Evolutionary conservation across 2,888 invertebrate species (phyloP), one percentile per base, ranked within the genome.

Genomic region (Phalera bucephala): DNA sequence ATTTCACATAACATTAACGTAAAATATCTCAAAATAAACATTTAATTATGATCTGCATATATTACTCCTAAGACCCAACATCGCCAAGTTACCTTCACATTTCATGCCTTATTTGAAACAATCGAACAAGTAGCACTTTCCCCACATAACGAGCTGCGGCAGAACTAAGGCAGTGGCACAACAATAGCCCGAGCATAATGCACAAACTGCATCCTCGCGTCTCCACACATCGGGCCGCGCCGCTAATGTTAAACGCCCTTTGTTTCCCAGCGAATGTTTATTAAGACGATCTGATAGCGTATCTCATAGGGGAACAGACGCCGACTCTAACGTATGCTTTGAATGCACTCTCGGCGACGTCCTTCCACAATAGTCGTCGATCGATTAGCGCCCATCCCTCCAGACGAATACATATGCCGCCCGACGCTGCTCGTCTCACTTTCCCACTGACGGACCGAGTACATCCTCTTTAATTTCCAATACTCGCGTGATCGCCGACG

Each of bases 211-310:
- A 56, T 47, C 40, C 47, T 44, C 40, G 43, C 40, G 37, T 53
- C 53, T 45, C 42, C 58, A 55, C 52, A 64, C 69, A 66, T 68
- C 71, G 67, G 64, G 64, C 67, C 71, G 60, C 69, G 66, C 64
- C 68, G 68, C 72, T 65, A 73, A 81, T 80, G 80, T 76, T 80
- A 79, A 78, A 74, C 75, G 77, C 49, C 68, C 72, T 81, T 88
- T 88, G 87, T 88, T 81, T 82, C 75, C 78, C 59, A 63, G 69
- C 78, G 64, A 83, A 83, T 86, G 87, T 86, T 86, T 86, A 87
- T 84, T 87, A 88, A 87, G 88, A 84, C 79, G 78, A 88, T 88
- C 87, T 73, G 87, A 88, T 88, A 87, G 53, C 73, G 66, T 79
- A 81, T 82, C 80, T 73, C 77, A 66, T 79, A 74, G 77, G 76